Conservation (phyloP, 2,888 invertebrate species). For the Vandiemenella viatica region DNA sequence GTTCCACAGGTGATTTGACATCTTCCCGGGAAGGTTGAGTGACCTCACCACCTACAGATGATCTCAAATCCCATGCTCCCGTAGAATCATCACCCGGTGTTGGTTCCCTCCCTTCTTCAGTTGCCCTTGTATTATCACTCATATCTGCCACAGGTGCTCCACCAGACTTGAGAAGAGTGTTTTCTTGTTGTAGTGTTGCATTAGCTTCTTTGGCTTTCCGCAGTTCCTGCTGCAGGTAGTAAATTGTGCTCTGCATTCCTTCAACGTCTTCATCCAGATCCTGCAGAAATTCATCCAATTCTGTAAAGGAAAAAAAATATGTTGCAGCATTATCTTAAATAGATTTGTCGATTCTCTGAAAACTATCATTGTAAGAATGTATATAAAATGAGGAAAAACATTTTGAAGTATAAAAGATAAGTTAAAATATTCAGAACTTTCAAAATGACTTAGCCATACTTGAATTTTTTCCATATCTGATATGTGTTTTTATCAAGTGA, state of each 20-base stretch:
- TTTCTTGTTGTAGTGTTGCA: slow-evolving; percentile 43
- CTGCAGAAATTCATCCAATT: slow-evolving; percentile 86
- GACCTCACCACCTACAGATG: slow-evolving; percentile 13
- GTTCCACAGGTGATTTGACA: not conserved
- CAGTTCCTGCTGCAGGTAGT: slow-evolving; percentile 84
- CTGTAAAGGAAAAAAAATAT: slow-evolving; percentile 33
- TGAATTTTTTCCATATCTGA: too few relatives aligned
- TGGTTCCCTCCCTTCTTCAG: slow-evolving; percentile 4
- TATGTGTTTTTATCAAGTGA: too few relatives aligned
- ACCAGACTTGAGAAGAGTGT: slow-evolving; percentile 16
- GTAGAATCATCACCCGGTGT: slow-evolving; percentile 21
- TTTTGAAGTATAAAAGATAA: too few relatives aligned
- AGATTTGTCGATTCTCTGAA: too few relatives aligned
- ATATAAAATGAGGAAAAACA: too few relatives aligned
- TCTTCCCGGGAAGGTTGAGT: not conserved
- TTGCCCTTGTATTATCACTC: slow-evolving; percentile 1
- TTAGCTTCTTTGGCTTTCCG: slow-evolving; percentile 63
- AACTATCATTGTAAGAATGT: too few relatives aligned
- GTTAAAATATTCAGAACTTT: too few relatives aligned
- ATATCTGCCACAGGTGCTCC: slow-evolving; percentile 2
- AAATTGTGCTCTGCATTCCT: slow-evolving; percentile 95
- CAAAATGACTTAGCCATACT: too few relatives aligned
- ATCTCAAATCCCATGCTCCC: slow-evolving; percentile 21
- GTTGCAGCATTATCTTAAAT: too few relatives aligned
- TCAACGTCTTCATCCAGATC: slow-evolving; percentile 95